Percentiles rank a stretch among this genome's conserved stretches.
Conservation (phyloP, 2,113 vertebrate species). For the Raja brachyura region DNA sequence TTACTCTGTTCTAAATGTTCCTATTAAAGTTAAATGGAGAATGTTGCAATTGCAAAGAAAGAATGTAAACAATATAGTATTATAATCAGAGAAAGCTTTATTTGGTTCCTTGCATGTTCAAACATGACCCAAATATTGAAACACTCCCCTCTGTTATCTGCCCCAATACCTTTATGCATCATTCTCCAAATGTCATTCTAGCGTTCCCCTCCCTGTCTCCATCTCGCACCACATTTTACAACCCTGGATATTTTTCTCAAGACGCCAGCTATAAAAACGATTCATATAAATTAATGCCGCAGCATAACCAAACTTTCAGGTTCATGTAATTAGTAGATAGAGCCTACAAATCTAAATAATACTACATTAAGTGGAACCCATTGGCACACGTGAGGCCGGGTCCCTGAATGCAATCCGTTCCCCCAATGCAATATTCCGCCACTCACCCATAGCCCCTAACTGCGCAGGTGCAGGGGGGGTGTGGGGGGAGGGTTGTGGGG, state of each 20-base stretch:
- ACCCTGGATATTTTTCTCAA: neutral
- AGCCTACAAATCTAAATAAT: constrained; percentile 8
- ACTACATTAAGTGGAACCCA: too few species aligned
- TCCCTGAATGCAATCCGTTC: too few species aligned
- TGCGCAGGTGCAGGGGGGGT: too few species aligned
- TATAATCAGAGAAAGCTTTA: neutral
- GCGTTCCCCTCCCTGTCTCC: neutral
- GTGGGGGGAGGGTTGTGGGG: too few species aligned
- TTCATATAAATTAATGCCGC: neutral
- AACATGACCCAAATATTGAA: neutral
- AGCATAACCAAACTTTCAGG: neutral
- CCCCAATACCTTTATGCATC: neutral
- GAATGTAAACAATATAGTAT: neutral
- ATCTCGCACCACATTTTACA: neutral
- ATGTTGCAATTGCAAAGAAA: neutral
- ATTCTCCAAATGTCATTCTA: neutral
- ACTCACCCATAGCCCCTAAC: too few species aligned
- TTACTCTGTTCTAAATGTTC: neutral
- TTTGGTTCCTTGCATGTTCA: neutral
- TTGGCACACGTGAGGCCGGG: too few species aligned
- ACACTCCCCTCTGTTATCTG: neutral
- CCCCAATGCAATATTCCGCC: too few species aligned
- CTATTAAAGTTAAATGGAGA: neutral
- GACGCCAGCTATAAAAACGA: neutral
- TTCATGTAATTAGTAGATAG: neutral